Percentiles rank a stretch among this genome's conserved stretches.
Conservation (phyloP, 1,140 invertebrate genomes). For the Coelopa frigida region DNA sequence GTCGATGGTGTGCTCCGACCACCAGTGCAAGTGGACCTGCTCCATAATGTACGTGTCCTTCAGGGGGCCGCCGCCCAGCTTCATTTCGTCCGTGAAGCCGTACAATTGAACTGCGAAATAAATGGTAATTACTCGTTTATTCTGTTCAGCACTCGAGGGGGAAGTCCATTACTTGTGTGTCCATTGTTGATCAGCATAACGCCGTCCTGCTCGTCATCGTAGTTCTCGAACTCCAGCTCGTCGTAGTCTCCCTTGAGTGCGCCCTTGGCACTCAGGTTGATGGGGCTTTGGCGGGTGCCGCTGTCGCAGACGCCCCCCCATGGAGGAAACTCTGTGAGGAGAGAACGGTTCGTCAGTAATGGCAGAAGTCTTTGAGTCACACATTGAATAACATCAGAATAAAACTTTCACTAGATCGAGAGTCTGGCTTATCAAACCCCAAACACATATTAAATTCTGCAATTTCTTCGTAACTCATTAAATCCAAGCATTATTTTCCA, state of each 20-base stretch:
- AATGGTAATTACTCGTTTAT: slow-evolving; percentile 3
- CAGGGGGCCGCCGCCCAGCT: slow-evolving; percentile 48
- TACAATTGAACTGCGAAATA: slow-evolving; percentile 43
- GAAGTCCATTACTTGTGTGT: slow-evolving; percentile 43
- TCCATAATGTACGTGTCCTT: slow-evolving; percentile 52
- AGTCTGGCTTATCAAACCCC: no score
- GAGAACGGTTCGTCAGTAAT: no score
- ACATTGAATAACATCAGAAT: no score
- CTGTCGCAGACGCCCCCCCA: slow-evolving; percentile 46
- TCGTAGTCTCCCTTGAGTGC: slow-evolving; percentile 38
- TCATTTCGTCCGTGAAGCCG: slow-evolving; percentile 38
- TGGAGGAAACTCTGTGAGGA: slow-evolving; percentile 34
- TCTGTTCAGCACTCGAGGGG: neutral
- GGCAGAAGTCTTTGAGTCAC: no score
- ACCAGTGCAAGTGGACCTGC: slow-evolving; percentile 74
- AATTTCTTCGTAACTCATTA: no score
- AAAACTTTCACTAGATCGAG: no score
- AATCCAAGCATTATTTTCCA: no score
- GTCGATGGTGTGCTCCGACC: slow-evolving; percentile 66
- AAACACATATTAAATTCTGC: no score
- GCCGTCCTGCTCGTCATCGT: slow-evolving; percentile 32
- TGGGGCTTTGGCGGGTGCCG: slow-evolving; percentile 47
- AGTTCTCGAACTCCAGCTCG: slow-evolving; percentile 41
- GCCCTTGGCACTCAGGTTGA: slow-evolving; percentile 36
- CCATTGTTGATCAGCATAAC: slow-evolving; percentile 47